Conservation (phyloP, 2,888 invertebrate genomes). For the Pyrrhia umbra region DNA sequence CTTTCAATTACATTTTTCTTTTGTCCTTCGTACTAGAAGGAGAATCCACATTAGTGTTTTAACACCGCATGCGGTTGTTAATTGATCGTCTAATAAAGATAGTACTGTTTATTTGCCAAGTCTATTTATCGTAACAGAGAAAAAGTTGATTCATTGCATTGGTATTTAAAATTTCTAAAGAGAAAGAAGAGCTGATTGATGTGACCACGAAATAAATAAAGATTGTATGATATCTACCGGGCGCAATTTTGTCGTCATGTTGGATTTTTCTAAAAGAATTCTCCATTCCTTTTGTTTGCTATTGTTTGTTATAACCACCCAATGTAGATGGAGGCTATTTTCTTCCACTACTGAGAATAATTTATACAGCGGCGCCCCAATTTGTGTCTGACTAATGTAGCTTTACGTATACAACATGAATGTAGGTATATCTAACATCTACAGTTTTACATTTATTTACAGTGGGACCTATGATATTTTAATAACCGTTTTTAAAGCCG, state of each 20-base stretch:
- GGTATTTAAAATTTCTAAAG: not conserved
- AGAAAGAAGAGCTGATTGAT: not conserved
- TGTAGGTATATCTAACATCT: not conserved
- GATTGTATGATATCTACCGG: not conserved
- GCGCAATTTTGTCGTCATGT: not conserved
- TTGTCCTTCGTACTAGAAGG: constrained; percentile 32
- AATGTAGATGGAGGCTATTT: not conserved
- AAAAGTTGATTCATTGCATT: not conserved
- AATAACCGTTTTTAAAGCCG: not conserved
- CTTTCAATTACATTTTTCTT: constrained; percentile 21
- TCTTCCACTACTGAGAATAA: constrained; percentile 5
- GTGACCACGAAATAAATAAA: no score
- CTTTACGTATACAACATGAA: not conserved
- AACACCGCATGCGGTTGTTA: constrained; percentile 11
- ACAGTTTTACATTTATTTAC: not conserved
- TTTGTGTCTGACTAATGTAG: constrained; percentile 2
- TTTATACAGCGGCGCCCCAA: constrained; percentile 1
- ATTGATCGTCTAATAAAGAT: not conserved
- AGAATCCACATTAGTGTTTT: not conserved
- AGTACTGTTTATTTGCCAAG: not conserved
- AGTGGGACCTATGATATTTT: not conserved
- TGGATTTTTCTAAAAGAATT: not conserved
- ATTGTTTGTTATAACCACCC: not conserved
- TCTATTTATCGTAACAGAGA: not conserved
- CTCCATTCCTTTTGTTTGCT: not conserved